Evolutionary conservation across 1,140 invertebrate genomes (phyloP).

Genomic region (Dendrolimus punctatus): DNA sequence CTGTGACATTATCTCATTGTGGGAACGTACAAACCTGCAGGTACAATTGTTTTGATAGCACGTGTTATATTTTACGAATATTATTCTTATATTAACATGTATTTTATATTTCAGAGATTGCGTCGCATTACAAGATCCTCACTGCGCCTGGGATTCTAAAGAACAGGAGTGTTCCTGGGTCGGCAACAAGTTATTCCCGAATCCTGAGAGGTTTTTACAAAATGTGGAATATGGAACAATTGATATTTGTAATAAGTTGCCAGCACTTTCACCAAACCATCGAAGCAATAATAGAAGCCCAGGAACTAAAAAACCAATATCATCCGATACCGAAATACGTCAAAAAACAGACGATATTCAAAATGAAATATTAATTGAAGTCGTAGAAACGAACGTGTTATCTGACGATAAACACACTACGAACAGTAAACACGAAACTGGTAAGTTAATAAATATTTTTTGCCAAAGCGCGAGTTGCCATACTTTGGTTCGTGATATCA

Average conservation of each 20-base stretch:
- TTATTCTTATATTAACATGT: constrained; percentile 5
- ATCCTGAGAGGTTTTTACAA: constrained; percentile 80
- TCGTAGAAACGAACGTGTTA: constrained; percentile 57
- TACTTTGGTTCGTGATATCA: too few relatives aligned
- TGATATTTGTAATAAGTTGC: constrained; percentile 76
- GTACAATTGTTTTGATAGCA: constrained; percentile 53
- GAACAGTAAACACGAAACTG: constrained; percentile 60
- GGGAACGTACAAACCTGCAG: constrained; percentile 77
- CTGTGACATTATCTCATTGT: constrained; percentile 92
- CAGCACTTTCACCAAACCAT: constrained; percentile 53
- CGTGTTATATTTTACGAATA: constrained; percentile 1
- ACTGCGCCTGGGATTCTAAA: constrained; percentile 95
- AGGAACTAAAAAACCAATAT: constrained; percentile 51
- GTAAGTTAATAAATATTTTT: constrained; percentile 19
- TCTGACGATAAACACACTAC: constrained; percentile 43
- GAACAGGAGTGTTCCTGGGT: constrained; percentile 82
- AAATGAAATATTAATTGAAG: constrained; percentile 64
- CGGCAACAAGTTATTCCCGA: constrained; percentile 76
- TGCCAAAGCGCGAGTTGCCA: too few relatives aligned
- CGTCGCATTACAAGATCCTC: constrained; percentile 94
- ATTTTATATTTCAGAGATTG: constrained; percentile 80
- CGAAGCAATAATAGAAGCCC: constrained; percentile 54
- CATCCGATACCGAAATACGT: constrained; percentile 42
- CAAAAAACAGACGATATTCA: constrained; percentile 49
- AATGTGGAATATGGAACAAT: constrained; percentile 80